Evolutionary conservation across 2,797 vertebrate species (phyloP).

Genomic region (Natrix natrix): DNA sequence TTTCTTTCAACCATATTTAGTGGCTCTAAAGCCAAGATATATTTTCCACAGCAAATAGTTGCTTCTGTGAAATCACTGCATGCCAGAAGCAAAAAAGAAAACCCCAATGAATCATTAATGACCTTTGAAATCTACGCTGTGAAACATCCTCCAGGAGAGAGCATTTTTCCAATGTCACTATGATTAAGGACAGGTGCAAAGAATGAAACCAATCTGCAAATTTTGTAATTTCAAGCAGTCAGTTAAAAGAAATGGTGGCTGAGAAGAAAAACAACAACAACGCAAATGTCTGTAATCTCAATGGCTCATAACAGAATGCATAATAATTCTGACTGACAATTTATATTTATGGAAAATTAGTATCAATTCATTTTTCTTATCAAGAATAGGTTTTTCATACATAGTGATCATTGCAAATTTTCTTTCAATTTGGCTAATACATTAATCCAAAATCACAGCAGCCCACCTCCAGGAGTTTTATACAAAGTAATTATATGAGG

Average conservation of each 20-base stretch:
- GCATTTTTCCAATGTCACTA: conserved; percentile 48
- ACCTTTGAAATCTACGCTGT: conserved; percentile 36
- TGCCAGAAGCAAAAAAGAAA: conserved; percentile 19
- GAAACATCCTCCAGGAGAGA: conserved; percentile 36
- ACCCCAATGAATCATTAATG: conserved; percentile 42
- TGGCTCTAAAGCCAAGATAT: background rate
- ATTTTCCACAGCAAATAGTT: background rate
- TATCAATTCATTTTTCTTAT: conserved; percentile 56
- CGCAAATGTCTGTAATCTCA: conserved; percentile 23
- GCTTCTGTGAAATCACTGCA: conserved; percentile 28
- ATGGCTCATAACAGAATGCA: conserved; percentile 36
- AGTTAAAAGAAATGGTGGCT: conserved; percentile 39
- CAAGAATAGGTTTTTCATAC: conserved; percentile 32
- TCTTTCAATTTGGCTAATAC: conserved; percentile 32
- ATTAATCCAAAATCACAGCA: conserved; percentile 43
- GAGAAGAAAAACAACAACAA: conserved; percentile 3
- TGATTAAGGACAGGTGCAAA: conserved; percentile 38
- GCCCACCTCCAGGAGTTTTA: conserved; percentile 31
- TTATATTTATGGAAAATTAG: conserved; percentile 46
- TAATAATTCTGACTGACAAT: conserved; percentile 45
- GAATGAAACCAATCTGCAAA: conserved; percentile 47
- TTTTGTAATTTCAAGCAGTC: conserved; percentile 40
- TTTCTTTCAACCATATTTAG: background rate
- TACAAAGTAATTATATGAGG: background rate
- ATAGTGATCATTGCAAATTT: conserved; percentile 43